phyloP scores from a whole-genome alignment of 2,797 vertebrate species.

The Neosalanx taihuensis region DNA sequence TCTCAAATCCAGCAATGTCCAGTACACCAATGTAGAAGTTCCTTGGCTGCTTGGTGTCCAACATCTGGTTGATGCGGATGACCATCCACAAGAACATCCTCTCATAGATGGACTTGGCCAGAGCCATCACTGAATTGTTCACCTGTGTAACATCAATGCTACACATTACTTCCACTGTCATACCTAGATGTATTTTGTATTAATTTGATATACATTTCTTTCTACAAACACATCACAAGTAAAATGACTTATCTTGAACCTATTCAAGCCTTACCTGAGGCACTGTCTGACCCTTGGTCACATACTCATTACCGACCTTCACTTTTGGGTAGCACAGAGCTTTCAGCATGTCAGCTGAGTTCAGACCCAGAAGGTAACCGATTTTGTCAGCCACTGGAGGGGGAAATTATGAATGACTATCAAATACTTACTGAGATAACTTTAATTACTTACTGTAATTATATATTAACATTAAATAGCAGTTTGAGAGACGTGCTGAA shows the following conservation, averaged over 20 bases:
- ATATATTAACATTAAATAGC: too few species aligned
- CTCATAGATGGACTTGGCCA: conserved; percentile 75
- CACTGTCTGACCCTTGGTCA: conserved; percentile 64
- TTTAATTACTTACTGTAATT: too few species aligned
- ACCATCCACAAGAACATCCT: conserved; percentile 79
- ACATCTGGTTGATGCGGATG: conserved; percentile 70
- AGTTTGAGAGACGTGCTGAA: too few species aligned
- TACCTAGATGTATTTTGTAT: too few species aligned
- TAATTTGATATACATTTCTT: too few species aligned
- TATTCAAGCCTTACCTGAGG: not conserved
- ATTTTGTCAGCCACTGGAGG: not conserved
- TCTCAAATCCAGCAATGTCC: conserved; percentile 52
- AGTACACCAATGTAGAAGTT: conserved; percentile 75
- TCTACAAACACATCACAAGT: too few species aligned
- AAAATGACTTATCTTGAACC: too few species aligned
- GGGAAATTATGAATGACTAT: too few species aligned
- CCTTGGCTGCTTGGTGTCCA: conserved; percentile 72
- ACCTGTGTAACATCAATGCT: conserved; percentile 53
- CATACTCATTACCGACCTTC: not conserved
- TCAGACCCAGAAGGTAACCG: not conserved
- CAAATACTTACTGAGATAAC: too few species aligned
- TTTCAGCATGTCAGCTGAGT: not conserved
- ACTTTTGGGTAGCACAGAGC: not conserved
- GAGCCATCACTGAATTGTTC: conserved; percentile 71
- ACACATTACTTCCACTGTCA: not conserved